Evolutionary conservation across 2,797 vertebrate species (phyloP).

Genomic region (Notolepis coatsorum): DNA sequence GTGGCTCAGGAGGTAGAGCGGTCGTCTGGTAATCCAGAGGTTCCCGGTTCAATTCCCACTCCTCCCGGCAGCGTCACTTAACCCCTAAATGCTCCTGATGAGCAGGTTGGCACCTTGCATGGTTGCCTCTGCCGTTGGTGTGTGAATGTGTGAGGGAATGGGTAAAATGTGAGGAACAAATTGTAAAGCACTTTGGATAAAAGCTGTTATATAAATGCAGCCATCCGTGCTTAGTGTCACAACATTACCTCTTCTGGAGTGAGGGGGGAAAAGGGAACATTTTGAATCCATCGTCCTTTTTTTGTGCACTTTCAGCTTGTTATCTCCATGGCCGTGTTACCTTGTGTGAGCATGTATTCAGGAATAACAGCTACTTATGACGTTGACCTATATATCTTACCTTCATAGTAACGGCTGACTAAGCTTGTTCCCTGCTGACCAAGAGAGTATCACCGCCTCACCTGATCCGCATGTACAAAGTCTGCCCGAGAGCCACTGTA

Average conservation of each 20-base stretch:
- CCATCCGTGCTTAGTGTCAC: too few species aligned
- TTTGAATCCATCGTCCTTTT: conserved; percentile 36
- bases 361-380: conserved; percentile 32
- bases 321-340: conserved; percentile 18
- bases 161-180: too few species aligned
- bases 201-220: too few species aligned
- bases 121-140: too few species aligned
- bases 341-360: not conserved
- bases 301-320: not conserved
- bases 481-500: conserved; percentile 21
- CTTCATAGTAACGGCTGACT: conserved; percentile 29
- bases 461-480: conserved; percentile 53
- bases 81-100: too few species aligned
- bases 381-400: conserved; percentile 45
- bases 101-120: too few species aligned
- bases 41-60: too few species aligned
- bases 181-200: too few species aligned
- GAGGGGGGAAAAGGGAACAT: conserved; percentile 16
- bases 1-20: too few species aligned
- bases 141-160: too few species aligned
- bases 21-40: too few species aligned
- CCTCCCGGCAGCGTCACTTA: too few species aligned
- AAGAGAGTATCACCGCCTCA: conserved; percentile 20
- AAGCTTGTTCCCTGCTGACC: conserved; percentile 43
- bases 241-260: conserved; percentile 16